Conservation (phyloP, 2,113 vertebrate species). For the Corythornis madagascariensis region DNA sequence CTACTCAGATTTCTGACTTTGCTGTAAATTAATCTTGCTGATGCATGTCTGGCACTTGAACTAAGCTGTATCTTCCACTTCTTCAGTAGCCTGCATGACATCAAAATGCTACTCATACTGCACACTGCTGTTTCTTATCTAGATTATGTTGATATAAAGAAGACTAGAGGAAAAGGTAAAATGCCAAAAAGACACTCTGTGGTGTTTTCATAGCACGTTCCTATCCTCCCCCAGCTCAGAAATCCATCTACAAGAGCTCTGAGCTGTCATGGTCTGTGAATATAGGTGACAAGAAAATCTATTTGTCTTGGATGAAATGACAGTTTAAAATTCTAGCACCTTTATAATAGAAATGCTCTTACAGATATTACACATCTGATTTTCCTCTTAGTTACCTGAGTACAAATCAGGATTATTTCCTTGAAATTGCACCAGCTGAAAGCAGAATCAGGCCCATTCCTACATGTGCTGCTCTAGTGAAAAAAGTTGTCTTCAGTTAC, state of each 20-base stretch:
- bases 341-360: neutral
- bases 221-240: constrained; percentile 8
- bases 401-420: neutral
- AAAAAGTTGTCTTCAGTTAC: neutral
- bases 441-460: neutral
- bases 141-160: constrained; percentile 25
- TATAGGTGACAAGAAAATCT: constrained; percentile 50
- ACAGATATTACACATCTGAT: neutral
- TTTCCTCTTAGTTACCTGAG: constrained; percentile 1
- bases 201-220: constrained; percentile 4
- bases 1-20: constrained; percentile 42
- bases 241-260: constrained; percentile 6
- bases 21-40: constrained; percentile 40
- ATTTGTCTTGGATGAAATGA: constrained; percentile 41
- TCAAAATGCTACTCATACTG: constrained; percentile 24
- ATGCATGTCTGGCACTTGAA: constrained; percentile 41
- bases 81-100: constrained; percentile 6
- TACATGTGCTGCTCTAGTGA: neutral
- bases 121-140: constrained; percentile 5
- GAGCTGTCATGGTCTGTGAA: constrained; percentile 4
- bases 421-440: neutral
- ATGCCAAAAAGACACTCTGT: neutral
- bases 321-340: constrained; percentile 10
- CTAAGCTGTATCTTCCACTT: constrained; percentile 30
- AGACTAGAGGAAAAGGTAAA: constrained; percentile 18